Evolutionary conservation across 1,140 invertebrate genomes (phyloP).

Genomic region (Ceratitis capitata): DNA sequence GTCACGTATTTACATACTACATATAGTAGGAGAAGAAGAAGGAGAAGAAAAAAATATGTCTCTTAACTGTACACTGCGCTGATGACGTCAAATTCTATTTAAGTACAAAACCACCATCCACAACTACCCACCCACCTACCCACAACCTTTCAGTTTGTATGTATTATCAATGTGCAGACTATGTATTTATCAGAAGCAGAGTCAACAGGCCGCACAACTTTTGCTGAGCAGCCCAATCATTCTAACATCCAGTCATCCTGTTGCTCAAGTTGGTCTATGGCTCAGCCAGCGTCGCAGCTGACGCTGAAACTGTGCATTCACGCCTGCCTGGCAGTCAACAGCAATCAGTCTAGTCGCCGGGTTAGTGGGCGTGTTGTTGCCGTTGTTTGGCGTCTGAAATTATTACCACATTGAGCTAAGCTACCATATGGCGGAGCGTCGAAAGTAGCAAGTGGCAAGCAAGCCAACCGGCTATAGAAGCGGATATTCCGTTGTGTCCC

Average conservation of each 20-base stretch:
- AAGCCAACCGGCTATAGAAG: background rate
- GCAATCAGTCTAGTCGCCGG: too few species aligned
- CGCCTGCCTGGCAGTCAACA: too few species aligned
- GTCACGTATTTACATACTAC: too few species aligned
- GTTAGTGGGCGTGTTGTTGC: background rate
- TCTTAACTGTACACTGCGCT: too few species aligned
- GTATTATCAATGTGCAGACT: background rate
- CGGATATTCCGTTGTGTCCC: background rate
- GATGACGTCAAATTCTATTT: background rate
- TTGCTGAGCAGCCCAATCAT: background rate
- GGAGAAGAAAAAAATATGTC: too few species aligned
- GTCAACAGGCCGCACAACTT: background rate
- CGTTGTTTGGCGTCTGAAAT: background rate
- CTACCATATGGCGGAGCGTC: conserved; percentile 27
- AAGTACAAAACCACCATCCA: background rate
- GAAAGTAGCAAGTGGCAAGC: background rate
- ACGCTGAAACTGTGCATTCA: too few species aligned
- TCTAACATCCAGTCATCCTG: too few species aligned
- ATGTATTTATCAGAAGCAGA: background rate
- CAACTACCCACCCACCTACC: background rate
- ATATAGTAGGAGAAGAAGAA: too few species aligned
- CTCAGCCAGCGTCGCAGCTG: too few species aligned
- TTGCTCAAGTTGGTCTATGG: background rate
- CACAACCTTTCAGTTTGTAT: too few species aligned
- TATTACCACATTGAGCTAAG: background rate